A percentile compares a stretch with the other conserved stretches of the same genome.
Evolutionary conservation across 2,888 invertebrate genomes (phyloP).

Genomic region (Diloba caeruleocephala): DNA sequence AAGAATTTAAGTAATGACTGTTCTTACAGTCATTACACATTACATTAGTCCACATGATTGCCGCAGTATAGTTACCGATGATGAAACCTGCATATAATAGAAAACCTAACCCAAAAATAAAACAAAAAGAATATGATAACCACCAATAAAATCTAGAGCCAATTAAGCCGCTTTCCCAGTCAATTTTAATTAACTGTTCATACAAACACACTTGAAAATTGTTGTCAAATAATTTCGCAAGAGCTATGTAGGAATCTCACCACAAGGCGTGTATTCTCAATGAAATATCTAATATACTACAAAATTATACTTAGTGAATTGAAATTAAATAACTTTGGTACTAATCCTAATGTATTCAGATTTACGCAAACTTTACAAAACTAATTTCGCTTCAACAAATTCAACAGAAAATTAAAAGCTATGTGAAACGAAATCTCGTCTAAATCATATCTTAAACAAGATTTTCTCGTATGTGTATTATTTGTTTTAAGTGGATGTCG

Average conservation of each 20-base stretch:
- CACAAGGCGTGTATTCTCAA: neutral
- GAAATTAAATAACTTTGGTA: constrained; percentile 7
- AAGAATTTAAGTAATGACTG: too few relatives aligned
- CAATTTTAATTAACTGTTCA: too few relatives aligned
- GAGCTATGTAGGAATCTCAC: neutral
- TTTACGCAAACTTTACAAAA: constrained; percentile 12
- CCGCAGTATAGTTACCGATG: too few relatives aligned
- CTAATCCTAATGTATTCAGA: constrained; percentile 10
- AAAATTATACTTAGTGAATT: constrained; percentile 2
- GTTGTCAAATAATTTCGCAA: constrained; percentile 1
- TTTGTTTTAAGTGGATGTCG: constrained; percentile 12
- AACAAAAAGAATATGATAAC: too few relatives aligned
- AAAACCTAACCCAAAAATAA: too few relatives aligned
- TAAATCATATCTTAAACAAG: constrained; percentile 14
- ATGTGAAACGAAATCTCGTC: constrained; percentile 15
- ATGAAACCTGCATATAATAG: too few relatives aligned
- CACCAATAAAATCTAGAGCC: too few relatives aligned
- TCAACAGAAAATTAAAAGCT: constrained; percentile 7
- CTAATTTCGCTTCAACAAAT: constrained; percentile 5
- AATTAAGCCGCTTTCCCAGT: too few relatives aligned
- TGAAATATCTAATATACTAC: too few relatives aligned
- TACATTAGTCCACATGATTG: too few relatives aligned
- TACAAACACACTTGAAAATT: too few relatives aligned
- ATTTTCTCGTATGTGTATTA: neutral
- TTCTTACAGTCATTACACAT: too few relatives aligned